phyloP scores from a whole-genome alignment of 2,113 vertebrate species.

The Euleptes europaea region DNA sequence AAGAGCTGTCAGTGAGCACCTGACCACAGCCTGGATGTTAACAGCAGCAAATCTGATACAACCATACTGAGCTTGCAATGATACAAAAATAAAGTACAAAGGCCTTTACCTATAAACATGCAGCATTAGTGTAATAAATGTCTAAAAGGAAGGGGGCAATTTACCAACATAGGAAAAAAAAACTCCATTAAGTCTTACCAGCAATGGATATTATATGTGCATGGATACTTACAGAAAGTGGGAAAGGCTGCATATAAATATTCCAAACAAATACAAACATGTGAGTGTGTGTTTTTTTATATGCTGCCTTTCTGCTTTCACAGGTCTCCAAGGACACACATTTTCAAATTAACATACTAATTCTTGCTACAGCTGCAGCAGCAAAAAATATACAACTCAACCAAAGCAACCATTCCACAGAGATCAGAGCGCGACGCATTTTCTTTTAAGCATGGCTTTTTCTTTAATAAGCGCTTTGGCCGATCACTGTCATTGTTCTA shows the following conservation, averaged over 20 bases:
- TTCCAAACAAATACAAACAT: no score
- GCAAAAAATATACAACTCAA: slow-evolving; percentile 36
- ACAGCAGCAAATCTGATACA: slow-evolving; percentile 34
- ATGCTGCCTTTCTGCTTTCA: no score
- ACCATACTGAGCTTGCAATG: not conserved
- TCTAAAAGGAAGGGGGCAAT: not conserved
- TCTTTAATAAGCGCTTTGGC: slow-evolving; percentile 71
- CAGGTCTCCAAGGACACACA: not conserved
- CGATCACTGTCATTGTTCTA: slow-evolving; percentile 78
- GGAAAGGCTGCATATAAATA: no score
- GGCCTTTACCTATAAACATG: not conserved
- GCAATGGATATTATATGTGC: not conserved
- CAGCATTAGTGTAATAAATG: not conserved
- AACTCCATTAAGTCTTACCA: not conserved
- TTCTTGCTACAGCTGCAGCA: not conserved
- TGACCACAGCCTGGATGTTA: not conserved
- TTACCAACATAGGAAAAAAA: not conserved
- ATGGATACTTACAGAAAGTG: no score
- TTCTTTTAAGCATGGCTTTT: slow-evolving; percentile 49
- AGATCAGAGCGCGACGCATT: slow-evolving; percentile 48
- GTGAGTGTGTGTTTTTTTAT: no score
- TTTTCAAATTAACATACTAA: slow-evolving; percentile 13
- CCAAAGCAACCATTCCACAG: slow-evolving; percentile 20
- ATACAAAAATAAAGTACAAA: slow-evolving; percentile 49
- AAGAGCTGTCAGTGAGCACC: not conserved